Evolutionary conservation across 1,140 invertebrate species (phyloP), one percentile per base, ranked within the genome.

Genomic region (Megalonaias nervosa): DNA sequence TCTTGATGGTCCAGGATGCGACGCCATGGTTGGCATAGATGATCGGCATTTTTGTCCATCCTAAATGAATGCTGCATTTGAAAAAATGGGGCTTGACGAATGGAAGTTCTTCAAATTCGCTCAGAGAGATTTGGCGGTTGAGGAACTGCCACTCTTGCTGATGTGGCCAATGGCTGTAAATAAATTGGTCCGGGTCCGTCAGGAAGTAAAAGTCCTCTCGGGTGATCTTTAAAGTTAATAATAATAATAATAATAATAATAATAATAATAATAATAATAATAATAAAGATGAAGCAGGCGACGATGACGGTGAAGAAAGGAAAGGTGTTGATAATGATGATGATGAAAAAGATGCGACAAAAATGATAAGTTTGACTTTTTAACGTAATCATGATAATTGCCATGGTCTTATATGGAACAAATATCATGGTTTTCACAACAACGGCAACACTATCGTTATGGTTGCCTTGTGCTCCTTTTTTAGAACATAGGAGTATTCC

Each of bases 51-150:
- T 78, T 71, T 1, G 76, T 78, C 76, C 76, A 78, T 16, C 76
- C 76, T 0, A 78, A 67, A 3, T 72, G 61, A 38, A 78, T 65
- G 65, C 84, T 86, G 67, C 89, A 87, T 68, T 86, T 88, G 84
- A 90, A 91, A 82, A 91, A 91, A 74, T 88, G 85, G 13, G 90
- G 90, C 77, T 91, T 91, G 70, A 89, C 89, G 74, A 91, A 84
- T 12, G 90, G 90, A 6, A 90, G 84, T 67, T 91, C 88, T 75
- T 91, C 90, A 79, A 90, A 91, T 77, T 91, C 89, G 21, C 82
- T 77, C 70, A 89, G 77, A 0, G 75, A 76, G 72, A 87, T 81
- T 15, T 84, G 82, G 26, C 85, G 74, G 58, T 83, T 73, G 17
- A 91, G 81, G 21, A 91, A 85, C 81, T 91, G 89, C 90, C 90